phyloP scores from a whole-genome alignment of 2,888 invertebrate genomes.

The Noctua comes region DNA sequence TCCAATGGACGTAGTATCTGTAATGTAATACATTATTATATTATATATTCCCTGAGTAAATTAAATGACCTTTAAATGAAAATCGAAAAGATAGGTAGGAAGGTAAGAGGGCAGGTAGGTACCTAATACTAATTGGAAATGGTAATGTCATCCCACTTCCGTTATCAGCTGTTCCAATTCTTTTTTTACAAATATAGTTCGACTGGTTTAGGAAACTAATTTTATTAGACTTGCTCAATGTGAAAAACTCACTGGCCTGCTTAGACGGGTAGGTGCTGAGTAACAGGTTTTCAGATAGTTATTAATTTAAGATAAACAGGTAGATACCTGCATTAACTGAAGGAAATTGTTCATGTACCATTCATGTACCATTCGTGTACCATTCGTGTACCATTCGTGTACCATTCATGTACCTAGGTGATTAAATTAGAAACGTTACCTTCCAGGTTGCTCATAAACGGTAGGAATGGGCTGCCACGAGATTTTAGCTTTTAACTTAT shows the following conservation, averaged over 20 bases:
- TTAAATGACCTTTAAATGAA: not conserved
- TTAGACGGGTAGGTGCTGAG: not conserved
- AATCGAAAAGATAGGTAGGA: not conserved
- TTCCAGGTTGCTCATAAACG: slow-evolving; percentile 73
- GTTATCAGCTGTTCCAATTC: not conserved
- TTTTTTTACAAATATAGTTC: not conserved
- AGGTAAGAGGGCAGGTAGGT: not conserved
- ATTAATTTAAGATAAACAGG: slow-evolving; percentile 25
- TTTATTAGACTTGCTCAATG: not conserved
- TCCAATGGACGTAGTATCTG: slow-evolving; percentile 86
- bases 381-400: not conserved
- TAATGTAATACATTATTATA: slow-evolving; percentile 11
- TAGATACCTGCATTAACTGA: not conserved
- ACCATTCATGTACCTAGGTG: not conserved
- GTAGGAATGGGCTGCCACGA: slow-evolving; percentile 80
- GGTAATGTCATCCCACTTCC: not conserved
- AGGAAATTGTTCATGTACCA: not conserved
- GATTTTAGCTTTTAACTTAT: slow-evolving; percentile 83
- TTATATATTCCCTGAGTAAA: too few relatives aligned
- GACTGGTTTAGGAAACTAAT: not conserved
- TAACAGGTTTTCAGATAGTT: not conserved
- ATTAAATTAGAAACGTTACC: slow-evolving; percentile 68
- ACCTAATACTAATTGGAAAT: not conserved
- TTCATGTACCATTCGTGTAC: not conserved
- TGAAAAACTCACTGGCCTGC: not conserved